Base-by-base conservation (phyloP, 2,113 vertebrate species). In the Hypomesus transpacificus region DNA sequence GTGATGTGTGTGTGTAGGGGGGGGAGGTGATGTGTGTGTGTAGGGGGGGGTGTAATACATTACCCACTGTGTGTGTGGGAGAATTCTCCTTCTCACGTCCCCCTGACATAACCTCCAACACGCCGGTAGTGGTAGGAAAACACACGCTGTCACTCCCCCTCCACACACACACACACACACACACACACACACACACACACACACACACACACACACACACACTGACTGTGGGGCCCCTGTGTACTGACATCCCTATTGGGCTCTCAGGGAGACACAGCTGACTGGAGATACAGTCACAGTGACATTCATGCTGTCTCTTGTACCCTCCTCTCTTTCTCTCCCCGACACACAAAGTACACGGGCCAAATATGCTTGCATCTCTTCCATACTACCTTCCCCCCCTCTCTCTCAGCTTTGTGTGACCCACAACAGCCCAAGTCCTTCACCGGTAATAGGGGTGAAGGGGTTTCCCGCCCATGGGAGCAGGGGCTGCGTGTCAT, bases 61-160 rank as follows among this genome's bases (percentile, higher is more conserved):
- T 85, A 84, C 65, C 60, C 79, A 83, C 74, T 72, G 76, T 66
- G 82, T 66, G 82, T 81, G 77, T 74, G 74, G 76, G 80, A 82
- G 81, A 80, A 66, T 76, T 76, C 69, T 73, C 59, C 74, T 86
- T 84, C 84, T 85, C 83, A 82, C 62, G 66, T 83, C 77, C 75
- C 79, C 70, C 81, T 83, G 66, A 85, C 77, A 81, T 70, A 67
- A 75, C 67, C 51, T 26, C 46, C 69, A 52, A 71, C 70, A 58
- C 60, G 52, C 71, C 24, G 67, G 54, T 51, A 26, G 22, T 60
- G 58, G 26, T 34, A 34, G 31, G 7, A 34, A 28, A 31, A 26
- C 28, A 76, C 59, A 34, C 63, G 56, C 51, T 9, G 39, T 46
- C 39, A 46, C 39, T 46, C 39, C 39, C 39, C 39, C 9, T 46